Percentiles rank a stretch among this genome's conserved stretches.
These are phyloP conservation scores for Alexandromys fortis DNA, from an alignment of 2,113 vertebrate genomes.

Conservation along the genomic window DNA sequence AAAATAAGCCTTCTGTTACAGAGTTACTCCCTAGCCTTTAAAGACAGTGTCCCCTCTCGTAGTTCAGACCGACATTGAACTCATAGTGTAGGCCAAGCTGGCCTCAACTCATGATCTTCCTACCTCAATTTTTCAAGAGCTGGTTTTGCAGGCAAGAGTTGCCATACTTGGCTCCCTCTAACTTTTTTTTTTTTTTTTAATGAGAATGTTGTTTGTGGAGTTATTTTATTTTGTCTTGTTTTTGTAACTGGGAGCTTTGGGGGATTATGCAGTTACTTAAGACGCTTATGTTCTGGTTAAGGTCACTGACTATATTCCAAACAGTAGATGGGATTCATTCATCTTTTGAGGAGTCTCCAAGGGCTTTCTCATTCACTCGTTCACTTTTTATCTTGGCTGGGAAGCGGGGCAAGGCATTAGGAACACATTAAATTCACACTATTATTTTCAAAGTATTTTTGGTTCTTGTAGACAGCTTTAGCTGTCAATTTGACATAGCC, in stretches of 20 bases:
- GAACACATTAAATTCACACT: not conserved
- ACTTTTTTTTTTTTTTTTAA: slow-evolving; percentile 34
- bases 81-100: not conserved
- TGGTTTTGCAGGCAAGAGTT: not conserved
- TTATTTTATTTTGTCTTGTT: not conserved
- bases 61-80: not conserved
- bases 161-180: not conserved
- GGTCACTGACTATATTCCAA: not conserved
- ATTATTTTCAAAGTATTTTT: slow-evolving; percentile 9
- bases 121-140: not conserved
- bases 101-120: not conserved
- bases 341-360: not conserved
- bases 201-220: not conserved
- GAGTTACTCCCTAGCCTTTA: not conserved
- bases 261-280: not conserved
- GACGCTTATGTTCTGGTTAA: not conserved
- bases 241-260: not conserved
- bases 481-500: not conserved
- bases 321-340: not conserved
- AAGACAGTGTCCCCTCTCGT: not conserved
- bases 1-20: not conserved
- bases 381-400: not conserved
- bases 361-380: not conserved
- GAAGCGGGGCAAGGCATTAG: not conserved
- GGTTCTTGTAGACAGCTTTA: not conserved